These are phyloP conservation scores for Microtus oregoni DNA, from an alignment of 2,113 vertebrate species.

Conservation along the genomic window DNA sequence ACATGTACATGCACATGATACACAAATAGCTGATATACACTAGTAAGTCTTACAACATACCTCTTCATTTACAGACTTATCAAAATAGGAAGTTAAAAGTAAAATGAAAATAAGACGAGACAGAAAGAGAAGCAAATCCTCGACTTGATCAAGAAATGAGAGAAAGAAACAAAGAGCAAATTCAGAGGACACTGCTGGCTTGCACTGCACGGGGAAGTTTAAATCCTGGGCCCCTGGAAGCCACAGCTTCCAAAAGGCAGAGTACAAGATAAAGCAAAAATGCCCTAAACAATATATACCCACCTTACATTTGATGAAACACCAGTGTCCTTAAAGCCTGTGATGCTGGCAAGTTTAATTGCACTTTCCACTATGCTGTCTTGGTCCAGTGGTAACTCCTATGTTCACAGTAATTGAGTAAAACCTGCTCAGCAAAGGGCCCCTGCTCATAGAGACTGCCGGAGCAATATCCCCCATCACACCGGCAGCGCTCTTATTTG, in stretches of 20 bases:
- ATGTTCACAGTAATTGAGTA: slow-evolving; percentile 77
- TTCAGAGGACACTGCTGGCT: slow-evolving; percentile 43
- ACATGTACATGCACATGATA: neutral
- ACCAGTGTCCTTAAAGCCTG: slow-evolving; percentile 67
- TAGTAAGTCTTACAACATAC: slow-evolving; percentile 64
- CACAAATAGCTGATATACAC: neutral
- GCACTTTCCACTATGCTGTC: slow-evolving; percentile 80
- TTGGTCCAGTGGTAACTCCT: slow-evolving; percentile 61
- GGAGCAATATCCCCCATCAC: slow-evolving; percentile 33
- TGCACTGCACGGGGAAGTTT: neutral
- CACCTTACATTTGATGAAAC: slow-evolving; percentile 68
- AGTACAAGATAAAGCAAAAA: slow-evolving; percentile 73
- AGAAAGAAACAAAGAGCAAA: neutral
- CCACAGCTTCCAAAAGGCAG: slow-evolving; percentile 62
- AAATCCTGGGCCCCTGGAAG: slow-evolving; percentile 31
- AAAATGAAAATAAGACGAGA: neutral
- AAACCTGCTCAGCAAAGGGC: slow-evolving; percentile 80
- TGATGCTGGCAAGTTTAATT: slow-evolving; percentile 83
- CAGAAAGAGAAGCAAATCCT: neutral
- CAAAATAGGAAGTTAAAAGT: slow-evolving; percentile 9
- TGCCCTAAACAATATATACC: neutral
- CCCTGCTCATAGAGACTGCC: slow-evolving; percentile 53
- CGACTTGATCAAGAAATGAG: neutral
- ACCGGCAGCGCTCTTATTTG: slow-evolving; percentile 47
- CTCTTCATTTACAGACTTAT: slow-evolving; percentile 66